Conservation (phyloP, 2,888 invertebrate genomes). For the Ceraclea dissimilis region DNA sequence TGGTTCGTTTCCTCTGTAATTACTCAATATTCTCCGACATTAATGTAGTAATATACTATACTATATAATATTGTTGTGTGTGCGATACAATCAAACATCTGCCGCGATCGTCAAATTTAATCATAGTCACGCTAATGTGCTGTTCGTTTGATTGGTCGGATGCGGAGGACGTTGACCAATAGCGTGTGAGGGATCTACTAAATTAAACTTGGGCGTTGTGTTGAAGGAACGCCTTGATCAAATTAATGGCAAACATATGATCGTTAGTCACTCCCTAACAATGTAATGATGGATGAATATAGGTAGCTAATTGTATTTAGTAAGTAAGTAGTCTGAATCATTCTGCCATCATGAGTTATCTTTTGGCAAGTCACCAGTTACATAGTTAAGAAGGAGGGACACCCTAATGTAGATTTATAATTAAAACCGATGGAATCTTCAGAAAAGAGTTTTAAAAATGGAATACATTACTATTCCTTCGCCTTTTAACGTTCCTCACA, state of each 20-base stretch:
- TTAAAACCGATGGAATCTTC: too few species aligned
- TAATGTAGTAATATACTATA: neutral
- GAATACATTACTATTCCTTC: too few species aligned
- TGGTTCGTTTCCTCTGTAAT: neutral
- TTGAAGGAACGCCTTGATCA: constrained; percentile 13
- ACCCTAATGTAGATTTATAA: too few species aligned
- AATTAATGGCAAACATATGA: neutral
- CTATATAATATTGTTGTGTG: neutral
- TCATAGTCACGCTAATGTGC: neutral
- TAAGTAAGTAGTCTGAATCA: too few species aligned
- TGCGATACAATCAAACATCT: neutral
- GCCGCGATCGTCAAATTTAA: neutral
- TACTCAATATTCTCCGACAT: neutral
- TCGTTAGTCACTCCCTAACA: neutral
- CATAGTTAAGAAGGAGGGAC: too few species aligned
- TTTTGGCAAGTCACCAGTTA: neutral
- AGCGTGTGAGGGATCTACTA: neutral
- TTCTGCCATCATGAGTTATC: too few species aligned
- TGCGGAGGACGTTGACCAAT: neutral
- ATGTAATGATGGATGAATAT: neutral
- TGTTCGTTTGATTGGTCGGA: neutral
- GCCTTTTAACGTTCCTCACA: too few species aligned
- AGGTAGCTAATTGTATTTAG: too few species aligned
- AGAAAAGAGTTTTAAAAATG: too few species aligned
- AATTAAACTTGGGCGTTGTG: neutral